Conservation (phyloP, 2,888 invertebrate genomes). For the Machimus atricapillus region DNA sequence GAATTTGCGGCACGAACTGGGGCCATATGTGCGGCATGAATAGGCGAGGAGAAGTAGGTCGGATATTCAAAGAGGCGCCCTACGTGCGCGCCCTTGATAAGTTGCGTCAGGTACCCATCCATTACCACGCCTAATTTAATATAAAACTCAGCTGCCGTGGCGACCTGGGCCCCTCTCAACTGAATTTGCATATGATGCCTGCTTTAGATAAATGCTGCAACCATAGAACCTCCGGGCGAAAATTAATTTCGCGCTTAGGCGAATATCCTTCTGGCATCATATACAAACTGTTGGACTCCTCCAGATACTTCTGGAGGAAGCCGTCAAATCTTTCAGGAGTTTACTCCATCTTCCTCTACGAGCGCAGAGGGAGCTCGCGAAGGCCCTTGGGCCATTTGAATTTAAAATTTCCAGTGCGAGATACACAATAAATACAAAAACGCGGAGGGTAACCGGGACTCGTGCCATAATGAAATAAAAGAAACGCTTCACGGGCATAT, state of each 20-base stretch:
- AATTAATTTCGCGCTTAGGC: not conserved
- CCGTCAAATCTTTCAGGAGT: not conserved
- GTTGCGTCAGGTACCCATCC: not conserved
- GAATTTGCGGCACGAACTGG: conserved; percentile 15
- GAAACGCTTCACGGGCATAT: not conserved
- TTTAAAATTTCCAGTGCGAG: not conserved
- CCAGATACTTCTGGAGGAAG: not conserved
- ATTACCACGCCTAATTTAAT: not conserved
- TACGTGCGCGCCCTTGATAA: not conserved
- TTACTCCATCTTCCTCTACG: not conserved
- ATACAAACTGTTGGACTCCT: not conserved
- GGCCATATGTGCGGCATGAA: not conserved
- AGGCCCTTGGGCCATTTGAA: not conserved
- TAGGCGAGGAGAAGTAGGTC: not conserved
- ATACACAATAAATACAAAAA: not conserved
- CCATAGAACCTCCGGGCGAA: not conserved
- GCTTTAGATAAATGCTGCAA: not conserved
- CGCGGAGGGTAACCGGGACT: not conserved
- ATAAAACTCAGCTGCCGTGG: not conserved
- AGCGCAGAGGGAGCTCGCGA: not conserved
- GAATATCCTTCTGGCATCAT: not conserved
- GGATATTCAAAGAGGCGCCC: not conserved
- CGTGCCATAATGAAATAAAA: conserved; percentile 23
- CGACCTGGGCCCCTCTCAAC: not conserved
- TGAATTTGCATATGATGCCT: not conserved